Evolutionary conservation across 2,888 invertebrate genomes (phyloP).

Genomic region (Blastobasis adustella): DNA sequence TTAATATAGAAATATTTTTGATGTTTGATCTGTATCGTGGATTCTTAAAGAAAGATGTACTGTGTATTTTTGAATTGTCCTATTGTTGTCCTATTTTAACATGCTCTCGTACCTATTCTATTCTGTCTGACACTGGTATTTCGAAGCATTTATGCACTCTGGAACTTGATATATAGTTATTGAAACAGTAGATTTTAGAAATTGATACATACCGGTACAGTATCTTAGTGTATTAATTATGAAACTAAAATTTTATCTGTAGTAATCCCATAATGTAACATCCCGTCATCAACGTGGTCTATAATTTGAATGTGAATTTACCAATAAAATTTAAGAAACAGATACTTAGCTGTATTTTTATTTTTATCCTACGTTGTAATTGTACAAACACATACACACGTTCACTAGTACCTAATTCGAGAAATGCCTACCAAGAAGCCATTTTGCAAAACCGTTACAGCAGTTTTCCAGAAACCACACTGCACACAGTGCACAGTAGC

Average conservation of each 20-base stretch:
- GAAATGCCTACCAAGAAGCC: too few relatives aligned
- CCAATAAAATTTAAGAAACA: conserved; percentile 70
- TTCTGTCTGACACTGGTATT: conserved; percentile 46
- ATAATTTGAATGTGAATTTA: conserved; percentile 75
- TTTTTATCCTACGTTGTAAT: too few relatives aligned
- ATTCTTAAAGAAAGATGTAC: conserved; percentile 54
- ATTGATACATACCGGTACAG: conserved; percentile 68
- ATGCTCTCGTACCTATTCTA: conserved; percentile 31
- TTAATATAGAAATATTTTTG: conserved; percentile 68
- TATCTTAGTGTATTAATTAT: conserved; percentile 55
- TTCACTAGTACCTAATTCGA: too few relatives aligned
- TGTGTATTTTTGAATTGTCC: conserved; percentile 52
- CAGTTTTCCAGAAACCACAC: too few relatives aligned
- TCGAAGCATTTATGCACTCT: conserved; percentile 70
- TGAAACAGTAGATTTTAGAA: conserved; percentile 61
- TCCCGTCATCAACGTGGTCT: conserved; percentile 68
- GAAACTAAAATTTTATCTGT: conserved; percentile 63
- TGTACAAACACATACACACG: too few relatives aligned
- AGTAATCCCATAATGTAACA: conserved; percentile 62
- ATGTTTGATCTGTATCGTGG: conserved; percentile 69
- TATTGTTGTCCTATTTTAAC: conserved; percentile 22
- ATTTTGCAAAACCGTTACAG: too few relatives aligned
- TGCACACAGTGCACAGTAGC: too few relatives aligned
- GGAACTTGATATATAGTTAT: conserved; percentile 60
- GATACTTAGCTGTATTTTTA: conserved; percentile 11